Conservation (phyloP, 2,113 vertebrate species). For the Euleptes europaea region DNA sequence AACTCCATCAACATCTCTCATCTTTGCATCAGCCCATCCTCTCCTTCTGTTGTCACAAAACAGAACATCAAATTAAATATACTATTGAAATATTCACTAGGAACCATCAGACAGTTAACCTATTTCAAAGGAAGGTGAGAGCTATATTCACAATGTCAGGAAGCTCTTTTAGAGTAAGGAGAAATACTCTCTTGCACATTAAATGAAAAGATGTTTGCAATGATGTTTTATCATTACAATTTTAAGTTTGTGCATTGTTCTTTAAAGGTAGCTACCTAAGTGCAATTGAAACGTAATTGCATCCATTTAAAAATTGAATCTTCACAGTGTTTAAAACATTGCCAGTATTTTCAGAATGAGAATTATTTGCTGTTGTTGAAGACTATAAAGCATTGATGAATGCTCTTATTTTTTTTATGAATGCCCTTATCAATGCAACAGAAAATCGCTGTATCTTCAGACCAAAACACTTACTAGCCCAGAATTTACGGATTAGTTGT, state of each 20-base stretch:
- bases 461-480: neutral
- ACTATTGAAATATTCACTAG: neutral
- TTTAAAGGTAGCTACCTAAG: neutral
- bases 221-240: neutral
- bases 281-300: neutral
- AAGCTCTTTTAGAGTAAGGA: neutral
- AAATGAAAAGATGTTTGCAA: slow-evolving; percentile 2
- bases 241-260: neutral
- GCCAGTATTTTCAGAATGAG: fast-evolving
- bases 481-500: neutral
- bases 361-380: fast-evolving
- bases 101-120: neutral
- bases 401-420: fast-evolving
- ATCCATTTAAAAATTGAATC: neutral
- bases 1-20: neutral
- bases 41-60: neutral
- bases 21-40: neutral
- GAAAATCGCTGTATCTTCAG: neutral
- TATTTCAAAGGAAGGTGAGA: neutral
- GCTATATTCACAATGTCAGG: neutral
- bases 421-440: fast-evolving
- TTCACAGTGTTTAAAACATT: neutral
- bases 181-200: neutral
- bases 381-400: neutral
- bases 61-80: neutral